Evolutionary conservation across 2,113 vertebrate genomes (phyloP).

Genomic region (Cinclus mexicanus): DNA sequence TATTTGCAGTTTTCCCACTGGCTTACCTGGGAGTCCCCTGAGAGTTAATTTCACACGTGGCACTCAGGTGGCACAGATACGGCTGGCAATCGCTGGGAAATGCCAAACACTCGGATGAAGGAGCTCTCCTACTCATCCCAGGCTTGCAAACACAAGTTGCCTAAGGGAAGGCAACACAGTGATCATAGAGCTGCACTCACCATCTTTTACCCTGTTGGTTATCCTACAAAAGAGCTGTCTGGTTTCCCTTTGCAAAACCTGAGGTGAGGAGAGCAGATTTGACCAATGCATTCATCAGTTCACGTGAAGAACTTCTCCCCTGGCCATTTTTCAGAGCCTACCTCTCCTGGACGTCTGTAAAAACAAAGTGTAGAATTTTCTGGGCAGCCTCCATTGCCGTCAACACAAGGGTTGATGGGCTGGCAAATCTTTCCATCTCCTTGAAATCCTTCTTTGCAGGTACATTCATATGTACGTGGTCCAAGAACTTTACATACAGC

Average conservation of each 20-base stretch:
- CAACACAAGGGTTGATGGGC: constrained; percentile 82
- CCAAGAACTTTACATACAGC: constrained; percentile 77
- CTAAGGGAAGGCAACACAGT: constrained; percentile 66
- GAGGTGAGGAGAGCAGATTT: background rate
- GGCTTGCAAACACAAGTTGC: constrained; percentile 81
- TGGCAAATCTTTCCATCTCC: constrained; percentile 87
- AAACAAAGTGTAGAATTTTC: constrained; percentile 82
- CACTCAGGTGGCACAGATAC: constrained; percentile 74
- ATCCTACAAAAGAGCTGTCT: background rate
- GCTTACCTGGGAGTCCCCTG: constrained; percentile 69
- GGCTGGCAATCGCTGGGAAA: constrained; percentile 64
- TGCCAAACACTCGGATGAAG: constrained; percentile 70
- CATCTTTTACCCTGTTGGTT: background rate
- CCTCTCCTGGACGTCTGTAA: constrained; percentile 82
- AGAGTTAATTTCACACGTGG: constrained; percentile 73
- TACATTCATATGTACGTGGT: constrained; percentile 75
- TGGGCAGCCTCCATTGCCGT: constrained; percentile 86
- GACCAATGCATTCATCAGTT: background rate
- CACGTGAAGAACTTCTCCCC: background rate
- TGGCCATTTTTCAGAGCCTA: constrained; percentile 39
- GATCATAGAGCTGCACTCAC: background rate
- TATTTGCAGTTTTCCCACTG: background rate
- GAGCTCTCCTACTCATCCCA: constrained; percentile 67
- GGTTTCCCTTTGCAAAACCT: background rate
- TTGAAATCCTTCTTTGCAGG: constrained; percentile 80